phyloP scores from a whole-genome alignment of 2,888 invertebrate species.

The Sthenelais limicola region DNA sequence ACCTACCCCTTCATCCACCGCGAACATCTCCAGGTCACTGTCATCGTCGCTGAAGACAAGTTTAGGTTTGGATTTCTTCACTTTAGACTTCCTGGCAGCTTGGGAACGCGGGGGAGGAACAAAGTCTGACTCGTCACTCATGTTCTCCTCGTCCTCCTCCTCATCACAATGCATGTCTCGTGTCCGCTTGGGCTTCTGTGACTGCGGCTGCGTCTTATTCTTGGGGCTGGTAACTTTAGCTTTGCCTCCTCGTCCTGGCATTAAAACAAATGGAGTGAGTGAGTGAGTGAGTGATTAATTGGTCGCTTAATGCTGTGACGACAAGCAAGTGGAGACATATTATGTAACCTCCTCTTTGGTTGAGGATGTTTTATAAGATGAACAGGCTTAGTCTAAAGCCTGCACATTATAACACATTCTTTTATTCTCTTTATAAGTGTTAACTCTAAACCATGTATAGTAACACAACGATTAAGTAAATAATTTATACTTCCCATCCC shows the following conservation, averaged over 20 bases:
- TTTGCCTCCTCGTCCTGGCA: neutral
- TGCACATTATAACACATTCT: no score
- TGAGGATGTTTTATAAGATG: no score
- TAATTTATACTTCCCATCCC: no score
- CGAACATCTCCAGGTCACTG: constrained; percentile 27
- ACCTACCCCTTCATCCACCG: constrained; percentile 13
- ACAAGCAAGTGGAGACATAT: no score
- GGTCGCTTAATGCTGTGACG: no score
- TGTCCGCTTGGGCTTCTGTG: neutral
- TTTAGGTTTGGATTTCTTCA: constrained; percentile 31
- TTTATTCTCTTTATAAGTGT: no score
- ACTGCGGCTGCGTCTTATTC: constrained; percentile 9
- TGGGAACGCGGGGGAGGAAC: neutral
- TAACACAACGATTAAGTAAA: no score
- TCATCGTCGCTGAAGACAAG: constrained; percentile 62
- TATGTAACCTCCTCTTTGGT: no score
- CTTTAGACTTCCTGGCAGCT: neutral
- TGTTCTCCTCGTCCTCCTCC: constrained; percentile 2
- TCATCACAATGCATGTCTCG: constrained; percentile 5
- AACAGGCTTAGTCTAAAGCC: no score
- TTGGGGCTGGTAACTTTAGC: neutral
- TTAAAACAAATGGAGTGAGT: no score
- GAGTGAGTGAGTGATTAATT: no score
- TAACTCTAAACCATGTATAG: no score
- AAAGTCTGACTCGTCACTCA: neutral